These are phyloP conservation scores for Pterois miles DNA, from an alignment of 2,797 vertebrate species.

Conservation along the genomic window DNA sequence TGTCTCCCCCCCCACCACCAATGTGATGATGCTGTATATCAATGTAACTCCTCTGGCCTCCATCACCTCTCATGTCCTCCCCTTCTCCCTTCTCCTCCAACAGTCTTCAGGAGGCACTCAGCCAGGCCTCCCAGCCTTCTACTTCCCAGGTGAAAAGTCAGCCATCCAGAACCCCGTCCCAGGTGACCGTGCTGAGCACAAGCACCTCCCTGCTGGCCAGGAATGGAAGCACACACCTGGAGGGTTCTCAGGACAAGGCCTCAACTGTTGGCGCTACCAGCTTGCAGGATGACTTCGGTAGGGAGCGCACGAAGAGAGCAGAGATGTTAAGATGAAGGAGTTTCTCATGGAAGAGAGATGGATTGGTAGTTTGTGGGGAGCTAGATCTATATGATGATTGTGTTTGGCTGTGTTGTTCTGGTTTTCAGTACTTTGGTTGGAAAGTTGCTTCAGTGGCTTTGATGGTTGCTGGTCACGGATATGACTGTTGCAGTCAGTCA, in stretches of 20 bases:
- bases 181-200: conserved; percentile 95
- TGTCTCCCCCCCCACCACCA: neutral
- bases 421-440: conserved; percentile 3
- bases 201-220: conserved; percentile 99
- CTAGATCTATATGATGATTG: neutral
- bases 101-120: conserved; percentile 99
- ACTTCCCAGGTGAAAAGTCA: conserved; percentile 92
- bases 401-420: neutral
- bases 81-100: conserved; percentile 83
- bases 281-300: conserved; percentile 97
- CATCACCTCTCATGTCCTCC: conserved; percentile 49
- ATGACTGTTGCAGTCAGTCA: conserved; percentile 34
- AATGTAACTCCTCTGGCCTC: conserved; percentile 41
- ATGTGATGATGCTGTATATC: conserved; percentile 31
- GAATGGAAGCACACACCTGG: conserved; percentile 98
- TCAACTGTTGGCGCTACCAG: conserved; percentile 94
- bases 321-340: neutral
- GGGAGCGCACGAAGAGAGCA: conserved; percentile 15
- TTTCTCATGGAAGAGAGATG: neutral
- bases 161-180: conserved; percentile 93
- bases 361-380: neutral
- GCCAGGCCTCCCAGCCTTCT: conserved; percentile 94
- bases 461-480: conserved; percentile 24
- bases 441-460: neutral
- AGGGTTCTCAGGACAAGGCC: conserved; percentile 95